Conservation (phyloP, 2,888 invertebrate genomes). For the Drosophila paramelanica region DNA sequence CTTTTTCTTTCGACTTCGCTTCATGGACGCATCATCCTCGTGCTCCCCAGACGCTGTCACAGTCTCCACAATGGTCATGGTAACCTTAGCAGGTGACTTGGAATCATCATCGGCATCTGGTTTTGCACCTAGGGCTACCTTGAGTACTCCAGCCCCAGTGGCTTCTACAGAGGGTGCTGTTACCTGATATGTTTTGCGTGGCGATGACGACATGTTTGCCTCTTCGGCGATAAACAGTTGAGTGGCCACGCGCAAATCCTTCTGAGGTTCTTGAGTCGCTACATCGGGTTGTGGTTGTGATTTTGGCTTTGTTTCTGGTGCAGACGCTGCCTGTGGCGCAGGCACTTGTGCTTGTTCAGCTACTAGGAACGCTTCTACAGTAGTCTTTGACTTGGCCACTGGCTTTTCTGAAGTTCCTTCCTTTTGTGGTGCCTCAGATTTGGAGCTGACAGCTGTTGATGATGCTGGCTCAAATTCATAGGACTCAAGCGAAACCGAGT, state of each 20-base stretch:
- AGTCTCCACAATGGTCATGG: conserved; percentile 83
- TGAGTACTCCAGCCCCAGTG: conserved; percentile 79
- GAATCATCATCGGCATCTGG: conserved; percentile 32
- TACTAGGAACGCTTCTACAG: conserved; percentile 32
- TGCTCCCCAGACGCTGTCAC: conserved; percentile 59
- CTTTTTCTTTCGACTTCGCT: conserved; percentile 88
- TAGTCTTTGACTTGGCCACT: conserved; percentile 27
- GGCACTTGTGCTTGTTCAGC: conserved; percentile 27
- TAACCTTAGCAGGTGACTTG: conserved; percentile 73
- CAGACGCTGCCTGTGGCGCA: too few species aligned
- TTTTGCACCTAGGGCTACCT: conserved; percentile 69
- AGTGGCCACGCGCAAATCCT: conserved; percentile 77
- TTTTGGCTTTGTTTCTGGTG: conserved; percentile 8
- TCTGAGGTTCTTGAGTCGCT: conserved; percentile 20
- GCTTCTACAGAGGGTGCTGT: conserved; percentile 85
- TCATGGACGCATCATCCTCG: conserved; percentile 86
- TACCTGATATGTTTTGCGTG: conserved; percentile 76
- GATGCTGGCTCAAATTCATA: conserved; percentile 79
- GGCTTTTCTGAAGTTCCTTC: conserved; percentile 9
- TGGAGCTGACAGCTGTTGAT: conserved; percentile 11
- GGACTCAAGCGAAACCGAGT: conserved; percentile 74
- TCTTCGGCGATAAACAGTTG: conserved; percentile 83
- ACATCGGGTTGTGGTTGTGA: neutral
- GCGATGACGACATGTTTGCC: conserved; percentile 60
- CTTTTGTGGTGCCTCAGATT: conserved; percentile 26